Base-by-base conservation (phyloP, 2,888 invertebrate species). In the Neoaliturus tenellus region DNA sequence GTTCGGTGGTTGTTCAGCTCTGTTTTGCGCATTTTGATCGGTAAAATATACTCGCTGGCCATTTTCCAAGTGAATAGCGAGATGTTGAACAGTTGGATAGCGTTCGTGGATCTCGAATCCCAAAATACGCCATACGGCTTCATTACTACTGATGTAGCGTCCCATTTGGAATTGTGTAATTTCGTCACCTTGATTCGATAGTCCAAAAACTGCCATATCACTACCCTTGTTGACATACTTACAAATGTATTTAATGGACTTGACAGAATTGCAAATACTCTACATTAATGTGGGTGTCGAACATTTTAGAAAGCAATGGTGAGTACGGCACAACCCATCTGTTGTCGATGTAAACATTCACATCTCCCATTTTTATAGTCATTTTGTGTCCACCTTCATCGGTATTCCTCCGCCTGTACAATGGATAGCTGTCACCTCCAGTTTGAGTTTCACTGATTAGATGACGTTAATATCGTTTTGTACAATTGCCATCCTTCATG, bases 201-300 rank as follows among this genome's bases (percentile, higher is more conserved):
- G n/a, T 8, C 39, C 28, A 33, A 85, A 85, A 31, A 33, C 75
- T 25, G 85, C 85, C 41, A 80, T 84, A 28, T 86, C 86, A 73
- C 80, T 83, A 48, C 87, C 87, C 80, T 87, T 88, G 78, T 86
- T n/a, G n/a, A n/a, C n/a, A n/a, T n/a, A n/a, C n/a, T n/a, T n/a
- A n/a, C n/a, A n/a, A n/a, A n/a, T n/a, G n/a, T n/a, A n/a, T n/a
- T n/a, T n/a, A n/a, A n/a, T n/a, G n/a, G n/a, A n/a, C n/a, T n/a
- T n/a, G n/a, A n/a, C n/a, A n/a, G n/a, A n/a, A n/a, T n/a, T 86
- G 10, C 88, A 83, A 88, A 39, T 67, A 69, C 73, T 88, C 86
- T 25, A 87, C 86, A 83, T 88, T 88, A 10, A 87, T 85, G 80
- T 88, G 87, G 10, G 83, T 35, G 6, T n/a, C 17, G 67, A 58